These are phyloP conservation scores for Boleophthalmus pectinirostris DNA, from an alignment of 2,113 vertebrate genomes.

Conservation along the genomic window DNA sequence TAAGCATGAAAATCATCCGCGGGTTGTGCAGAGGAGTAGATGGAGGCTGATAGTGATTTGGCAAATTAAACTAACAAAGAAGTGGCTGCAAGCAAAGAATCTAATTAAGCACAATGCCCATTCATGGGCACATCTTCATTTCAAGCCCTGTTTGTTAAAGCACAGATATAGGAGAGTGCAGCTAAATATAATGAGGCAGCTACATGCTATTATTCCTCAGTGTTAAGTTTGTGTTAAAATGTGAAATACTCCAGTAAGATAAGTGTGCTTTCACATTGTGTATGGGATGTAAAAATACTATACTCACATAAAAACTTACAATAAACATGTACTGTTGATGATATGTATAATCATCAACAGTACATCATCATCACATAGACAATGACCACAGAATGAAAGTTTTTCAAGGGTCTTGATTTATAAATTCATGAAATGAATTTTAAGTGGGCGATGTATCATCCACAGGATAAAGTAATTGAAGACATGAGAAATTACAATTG, in stretches of 20 bases:
- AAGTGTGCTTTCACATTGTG: neutral
- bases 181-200: constrained; percentile 12
- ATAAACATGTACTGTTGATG: neutral
- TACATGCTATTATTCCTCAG: constrained; percentile 8
- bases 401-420: neutral
- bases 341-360: neutral
- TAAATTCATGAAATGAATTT: neutral
- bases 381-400: neutral
- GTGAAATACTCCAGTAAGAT: neutral
- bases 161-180: constrained; percentile 18
- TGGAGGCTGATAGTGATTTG: constrained; percentile 24
- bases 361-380: neutral
- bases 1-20: constrained; percentile 11
- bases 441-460: constrained; percentile 17
- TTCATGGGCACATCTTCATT: constrained; percentile 48
- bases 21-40: constrained; percentile 14
- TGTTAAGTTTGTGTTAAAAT: neutral
- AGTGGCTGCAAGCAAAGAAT: constrained; percentile 49
- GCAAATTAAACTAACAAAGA: constrained; percentile 43
- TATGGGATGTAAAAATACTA: neutral
- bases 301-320: neutral
- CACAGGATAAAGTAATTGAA: neutral
- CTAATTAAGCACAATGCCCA: constrained; percentile 54
- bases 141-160: constrained; percentile 34
- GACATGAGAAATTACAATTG: too few species aligned